Evolutionary conservation across 2,888 invertebrate species (phyloP).

Genomic region (Melipona beecheii): DNA sequence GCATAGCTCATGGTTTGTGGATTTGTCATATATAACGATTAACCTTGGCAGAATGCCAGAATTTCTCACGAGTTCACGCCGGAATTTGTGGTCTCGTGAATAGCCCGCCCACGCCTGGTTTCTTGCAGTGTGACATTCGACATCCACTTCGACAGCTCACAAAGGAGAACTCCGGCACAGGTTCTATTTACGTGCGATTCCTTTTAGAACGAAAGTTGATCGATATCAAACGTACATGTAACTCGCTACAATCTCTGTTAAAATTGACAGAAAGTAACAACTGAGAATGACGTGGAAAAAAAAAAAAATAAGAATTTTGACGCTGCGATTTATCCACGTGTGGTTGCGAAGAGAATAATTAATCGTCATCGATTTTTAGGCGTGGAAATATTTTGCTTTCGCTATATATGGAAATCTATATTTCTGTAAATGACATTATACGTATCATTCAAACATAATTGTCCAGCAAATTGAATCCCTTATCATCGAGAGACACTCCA

Average conservation of each 20-base stretch:
- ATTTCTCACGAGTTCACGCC: constrained; percentile 63
- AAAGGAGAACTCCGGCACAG: background rate
- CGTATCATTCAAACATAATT: constrained; percentile 69
- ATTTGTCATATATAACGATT: constrained; percentile 68
- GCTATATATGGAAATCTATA: background rate
- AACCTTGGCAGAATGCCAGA: constrained; percentile 65
- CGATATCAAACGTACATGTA: background rate
- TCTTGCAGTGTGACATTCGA: constrained; percentile 26
- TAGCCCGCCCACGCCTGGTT: constrained; percentile 56
- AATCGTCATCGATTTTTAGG: background rate
- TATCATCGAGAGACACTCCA: constrained; percentile 70
- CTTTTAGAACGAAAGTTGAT: background rate
- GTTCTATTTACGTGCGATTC: constrained; percentile 3
- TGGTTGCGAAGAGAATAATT: background rate
- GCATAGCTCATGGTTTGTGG: constrained; percentile 60
- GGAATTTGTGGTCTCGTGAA: constrained; percentile 73
- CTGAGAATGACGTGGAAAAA: background rate
- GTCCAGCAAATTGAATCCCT: constrained; percentile 71
- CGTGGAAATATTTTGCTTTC: background rate
- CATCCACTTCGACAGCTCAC: background rate
- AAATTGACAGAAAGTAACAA: background rate
- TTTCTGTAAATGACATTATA: constrained; percentile 46
- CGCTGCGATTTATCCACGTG: background rate
- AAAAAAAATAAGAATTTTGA: no score
- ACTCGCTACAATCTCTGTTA: background rate